Conservation (phyloP, 2,888 invertebrate species). For the Tetropium fuscum region DNA sequence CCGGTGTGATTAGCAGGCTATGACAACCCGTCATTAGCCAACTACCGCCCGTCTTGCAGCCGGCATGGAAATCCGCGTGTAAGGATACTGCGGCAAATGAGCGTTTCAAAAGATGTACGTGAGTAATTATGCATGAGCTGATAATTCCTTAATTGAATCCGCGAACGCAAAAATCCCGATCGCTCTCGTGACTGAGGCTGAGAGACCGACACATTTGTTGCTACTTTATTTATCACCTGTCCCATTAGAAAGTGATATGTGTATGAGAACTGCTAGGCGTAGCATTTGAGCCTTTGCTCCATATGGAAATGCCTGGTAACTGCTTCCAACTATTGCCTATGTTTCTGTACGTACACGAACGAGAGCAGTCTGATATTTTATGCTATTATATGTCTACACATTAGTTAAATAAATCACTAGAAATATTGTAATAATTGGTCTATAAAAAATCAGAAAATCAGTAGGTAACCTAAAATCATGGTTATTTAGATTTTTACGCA, state of each 20-base stretch:
- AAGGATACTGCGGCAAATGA: constrained; percentile 27
- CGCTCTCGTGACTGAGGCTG: constrained; percentile 49
- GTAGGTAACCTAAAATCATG: too few species aligned
- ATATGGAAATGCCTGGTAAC: constrained; percentile 39
- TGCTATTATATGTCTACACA: too few species aligned
- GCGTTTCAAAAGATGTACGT: constrained; percentile 40
- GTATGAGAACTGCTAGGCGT: constrained; percentile 51
- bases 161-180: constrained; percentile 43
- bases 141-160: constrained; percentile 51
- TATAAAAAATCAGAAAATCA: too few species aligned
- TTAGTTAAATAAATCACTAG: too few species aligned
- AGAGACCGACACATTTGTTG: constrained; percentile 50
- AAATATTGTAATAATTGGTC: too few species aligned
- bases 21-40: constrained; percentile 13
- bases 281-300: constrained; percentile 36
- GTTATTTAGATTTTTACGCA: too few species aligned
- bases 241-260: constrained; percentile 59
- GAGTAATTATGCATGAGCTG: constrained; percentile 49
- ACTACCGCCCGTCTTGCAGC: constrained; percentile 10
- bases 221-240: constrained; percentile 56
- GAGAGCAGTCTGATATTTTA: too few species aligned
- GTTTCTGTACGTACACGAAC: constrained; percentile 2
- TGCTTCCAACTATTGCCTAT: constrained; percentile 5
- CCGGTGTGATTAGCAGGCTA: constrained; percentile 7
- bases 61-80: constrained; percentile 9